Evolutionary conservation across 1,140 invertebrate genomes (phyloP).

Genomic region (Neodiprion lecontei): DNA sequence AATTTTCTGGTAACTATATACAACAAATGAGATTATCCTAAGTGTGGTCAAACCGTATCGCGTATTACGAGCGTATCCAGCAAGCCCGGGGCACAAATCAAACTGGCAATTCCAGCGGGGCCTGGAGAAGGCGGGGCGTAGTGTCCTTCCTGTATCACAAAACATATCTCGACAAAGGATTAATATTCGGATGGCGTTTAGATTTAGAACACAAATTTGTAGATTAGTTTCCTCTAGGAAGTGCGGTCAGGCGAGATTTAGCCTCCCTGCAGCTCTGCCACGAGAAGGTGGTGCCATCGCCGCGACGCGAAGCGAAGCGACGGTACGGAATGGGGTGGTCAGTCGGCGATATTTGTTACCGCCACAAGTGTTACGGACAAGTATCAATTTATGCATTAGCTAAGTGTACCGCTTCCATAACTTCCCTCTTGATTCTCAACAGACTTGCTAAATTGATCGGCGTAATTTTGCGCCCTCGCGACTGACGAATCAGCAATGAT

Average conservation of each 20-base stretch:
- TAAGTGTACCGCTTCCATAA: background rate
- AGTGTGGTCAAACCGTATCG: no score
- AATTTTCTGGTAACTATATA: no score
- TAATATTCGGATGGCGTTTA: slow-evolving; percentile 46
- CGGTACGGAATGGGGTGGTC: background rate
- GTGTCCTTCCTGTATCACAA: slow-evolving; percentile 19
- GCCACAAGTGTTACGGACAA: background rate
- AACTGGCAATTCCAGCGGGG: slow-evolving; percentile 12
- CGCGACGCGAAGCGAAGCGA: background rate
- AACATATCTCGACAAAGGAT: slow-evolving; percentile 31
- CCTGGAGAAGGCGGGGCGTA: background rate
- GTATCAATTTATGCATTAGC: background rate
- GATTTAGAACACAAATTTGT: slow-evolving; percentile 48
- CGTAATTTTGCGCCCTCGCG: no score
- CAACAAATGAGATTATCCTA: no score
- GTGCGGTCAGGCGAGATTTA: slow-evolving; percentile 24
- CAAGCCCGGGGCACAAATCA: slow-evolving; percentile 35
- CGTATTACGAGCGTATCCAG: background rate
- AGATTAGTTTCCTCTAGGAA: slow-evolving; percentile 39
- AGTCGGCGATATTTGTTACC: slow-evolving; percentile 1
- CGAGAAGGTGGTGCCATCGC: background rate
- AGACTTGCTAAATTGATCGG: no score
- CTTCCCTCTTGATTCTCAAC: no score
- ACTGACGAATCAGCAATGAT: no score
- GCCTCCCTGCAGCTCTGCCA: slow-evolving; percentile 10